Evolutionary conservation across 2,113 vertebrate genomes (phyloP).

Genomic region (Phodopus roborovskii): DNA sequence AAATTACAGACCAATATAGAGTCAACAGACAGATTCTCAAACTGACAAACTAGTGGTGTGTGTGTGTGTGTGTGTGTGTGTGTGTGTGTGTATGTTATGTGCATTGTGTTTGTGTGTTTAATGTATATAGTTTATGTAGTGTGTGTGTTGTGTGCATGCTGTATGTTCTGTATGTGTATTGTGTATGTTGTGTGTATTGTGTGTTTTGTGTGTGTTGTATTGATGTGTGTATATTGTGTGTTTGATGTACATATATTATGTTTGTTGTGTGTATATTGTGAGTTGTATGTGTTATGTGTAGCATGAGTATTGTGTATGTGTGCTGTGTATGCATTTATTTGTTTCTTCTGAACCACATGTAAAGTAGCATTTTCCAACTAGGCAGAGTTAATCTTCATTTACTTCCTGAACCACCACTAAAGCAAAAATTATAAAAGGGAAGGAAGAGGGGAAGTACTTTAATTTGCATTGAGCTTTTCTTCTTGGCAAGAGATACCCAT

Average conservation of each 20-base stretch:
- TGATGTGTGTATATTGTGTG: not conserved
- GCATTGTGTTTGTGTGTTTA: too few relatives aligned
- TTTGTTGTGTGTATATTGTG: not conserved
- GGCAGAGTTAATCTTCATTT: slow-evolving; percentile 20
- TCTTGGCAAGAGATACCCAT: slow-evolving; percentile 51
- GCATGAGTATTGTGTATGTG: not conserved
- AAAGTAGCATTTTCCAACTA: not conserved
- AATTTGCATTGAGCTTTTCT: slow-evolving; percentile 17
- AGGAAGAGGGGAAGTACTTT: slow-evolving; percentile 57
- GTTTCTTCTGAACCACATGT: not conserved
- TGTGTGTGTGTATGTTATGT: not conserved
- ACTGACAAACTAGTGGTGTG: not conserved
- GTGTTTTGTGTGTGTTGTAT: not conserved
- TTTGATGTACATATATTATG: not conserved
- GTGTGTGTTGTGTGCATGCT: too few relatives aligned
- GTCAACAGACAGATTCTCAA: not conserved
- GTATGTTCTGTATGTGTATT: too few relatives aligned
- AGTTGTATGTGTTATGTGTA: not conserved
- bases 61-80: not conserved
- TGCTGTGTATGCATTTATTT: not conserved
- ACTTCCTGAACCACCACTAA: not conserved
- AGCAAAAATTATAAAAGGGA: slow-evolving; percentile 23
- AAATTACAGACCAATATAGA: not conserved
- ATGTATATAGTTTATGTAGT: too few relatives aligned
- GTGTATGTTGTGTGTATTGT: not conserved